Conservation (phyloP, 2,888 invertebrate species). For the Calliopum simillimum region DNA sequence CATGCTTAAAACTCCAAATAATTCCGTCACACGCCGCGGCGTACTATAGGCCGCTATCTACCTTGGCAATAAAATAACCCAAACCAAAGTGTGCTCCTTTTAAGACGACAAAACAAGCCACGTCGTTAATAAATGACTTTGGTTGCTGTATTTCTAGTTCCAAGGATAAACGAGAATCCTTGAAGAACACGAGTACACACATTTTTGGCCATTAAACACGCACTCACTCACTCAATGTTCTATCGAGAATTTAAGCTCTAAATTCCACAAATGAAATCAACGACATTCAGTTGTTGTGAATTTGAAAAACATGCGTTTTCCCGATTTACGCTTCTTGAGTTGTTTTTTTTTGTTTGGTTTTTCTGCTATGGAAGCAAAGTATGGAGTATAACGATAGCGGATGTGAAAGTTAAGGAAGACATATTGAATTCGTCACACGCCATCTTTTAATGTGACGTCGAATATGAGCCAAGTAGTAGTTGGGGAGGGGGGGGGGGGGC, state of each 20-base stretch:
- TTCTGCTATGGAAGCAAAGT: no score
- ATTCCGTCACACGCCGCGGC: no score
- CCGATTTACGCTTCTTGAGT: background rate
- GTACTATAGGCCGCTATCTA: no score
- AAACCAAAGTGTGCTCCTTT: no score
- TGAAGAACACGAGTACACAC: background rate
- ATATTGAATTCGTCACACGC: conserved; percentile 33
- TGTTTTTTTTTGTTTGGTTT: background rate
- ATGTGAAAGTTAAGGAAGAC: conserved; percentile 11
- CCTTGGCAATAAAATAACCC: no score
- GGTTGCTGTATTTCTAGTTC: conserved; percentile 9
- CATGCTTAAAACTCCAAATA: no score
- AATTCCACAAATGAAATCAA: conserved; percentile 23
- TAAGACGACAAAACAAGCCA: no score
- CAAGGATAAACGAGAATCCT: conserved; percentile 10
- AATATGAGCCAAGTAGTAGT: background rate
- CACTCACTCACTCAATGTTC: conserved; percentile 11
- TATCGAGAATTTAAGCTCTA: conserved; percentile 1
- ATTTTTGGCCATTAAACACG: conserved; percentile 23
- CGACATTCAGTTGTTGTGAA: conserved; percentile 9
- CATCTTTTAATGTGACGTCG: conserved; percentile 23
- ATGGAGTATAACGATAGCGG: background rate
- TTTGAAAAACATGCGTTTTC: conserved; percentile 23
- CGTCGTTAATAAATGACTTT: conserved; percentile 22
- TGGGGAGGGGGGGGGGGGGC: background rate